These are phyloP conservation scores for Lutjanus argentimaculatus DNA, from an alignment of 2,797 vertebrate genomes.

Conservation along the genomic window DNA sequence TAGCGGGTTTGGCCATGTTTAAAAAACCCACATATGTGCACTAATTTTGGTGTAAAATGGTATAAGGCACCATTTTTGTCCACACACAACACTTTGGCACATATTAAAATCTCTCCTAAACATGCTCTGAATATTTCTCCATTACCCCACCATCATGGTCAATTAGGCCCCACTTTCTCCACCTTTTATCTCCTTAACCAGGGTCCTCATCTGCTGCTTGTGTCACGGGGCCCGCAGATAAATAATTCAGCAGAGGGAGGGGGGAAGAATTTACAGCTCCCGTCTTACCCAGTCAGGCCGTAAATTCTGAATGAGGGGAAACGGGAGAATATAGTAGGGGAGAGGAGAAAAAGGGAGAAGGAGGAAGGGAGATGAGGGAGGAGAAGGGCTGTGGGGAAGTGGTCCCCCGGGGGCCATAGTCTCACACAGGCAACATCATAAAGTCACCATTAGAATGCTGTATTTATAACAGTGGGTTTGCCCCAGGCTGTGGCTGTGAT, in stretches of 20 bases:
- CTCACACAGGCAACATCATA: constrained; percentile 96
- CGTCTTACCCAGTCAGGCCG: constrained; percentile 87
- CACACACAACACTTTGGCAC: constrained; percentile 44
- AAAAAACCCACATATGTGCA: too few relatives aligned
- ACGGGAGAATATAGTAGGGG: constrained; percentile 75
- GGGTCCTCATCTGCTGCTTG: constrained; percentile 95
- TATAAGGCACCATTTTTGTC: constrained; percentile 19
- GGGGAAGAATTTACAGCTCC: constrained; percentile 89
- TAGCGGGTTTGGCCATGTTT: too few relatives aligned
- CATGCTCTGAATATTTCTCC: constrained; percentile 89
- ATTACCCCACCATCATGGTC: constrained; percentile 95
- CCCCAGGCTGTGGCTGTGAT: constrained; percentile 81
- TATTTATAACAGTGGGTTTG: constrained; percentile 91
- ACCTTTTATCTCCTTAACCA: constrained; percentile 97
- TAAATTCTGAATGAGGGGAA: constrained; percentile 94
- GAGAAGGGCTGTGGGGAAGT: constrained; percentile 86
- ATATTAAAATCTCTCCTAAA: constrained; percentile 60
- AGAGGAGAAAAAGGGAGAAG: constrained; percentile 65
- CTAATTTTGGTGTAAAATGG: too few relatives aligned
- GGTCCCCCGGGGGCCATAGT: constrained; percentile 91
- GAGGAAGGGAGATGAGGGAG: constrained; percentile 70
- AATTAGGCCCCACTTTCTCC: constrained; percentile 93
- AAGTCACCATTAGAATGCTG: constrained; percentile 95
- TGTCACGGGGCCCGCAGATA: constrained; percentile 91
- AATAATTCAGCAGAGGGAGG: constrained; percentile 91